These are phyloP conservation scores for Bungarus multicinctus DNA, from an alignment of 2,113 vertebrate species.

Conservation along the genomic window DNA sequence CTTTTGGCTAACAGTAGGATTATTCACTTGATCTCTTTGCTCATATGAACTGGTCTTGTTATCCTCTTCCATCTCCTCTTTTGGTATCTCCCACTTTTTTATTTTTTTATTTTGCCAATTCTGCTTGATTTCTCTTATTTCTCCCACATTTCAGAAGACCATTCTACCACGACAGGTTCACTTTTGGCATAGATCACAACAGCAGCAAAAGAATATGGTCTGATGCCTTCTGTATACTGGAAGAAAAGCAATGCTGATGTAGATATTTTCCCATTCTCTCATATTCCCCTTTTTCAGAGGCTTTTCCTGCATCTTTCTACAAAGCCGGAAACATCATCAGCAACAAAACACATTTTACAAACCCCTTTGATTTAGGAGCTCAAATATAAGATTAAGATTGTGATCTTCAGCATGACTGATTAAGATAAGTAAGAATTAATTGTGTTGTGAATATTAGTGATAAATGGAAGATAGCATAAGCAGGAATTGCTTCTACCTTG, in stretches of 20 bases:
- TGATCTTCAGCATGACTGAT: not conserved
- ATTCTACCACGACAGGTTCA: not conserved
- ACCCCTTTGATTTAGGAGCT: not conserved
- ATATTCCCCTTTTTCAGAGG: not conserved
- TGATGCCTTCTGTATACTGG: not conserved
- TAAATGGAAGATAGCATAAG: slow-evolving; percentile 33
- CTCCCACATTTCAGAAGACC: not conserved
- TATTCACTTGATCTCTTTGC: not conserved
- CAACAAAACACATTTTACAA: not conserved
- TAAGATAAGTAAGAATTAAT: not conserved
- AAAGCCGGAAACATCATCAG: not conserved
- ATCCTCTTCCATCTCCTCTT: not conserved
- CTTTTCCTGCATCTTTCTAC: not conserved
- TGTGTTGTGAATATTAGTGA: not conserved
- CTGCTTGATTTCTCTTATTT: not conserved
- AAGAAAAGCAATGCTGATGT: not conserved
- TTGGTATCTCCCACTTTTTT: not conserved
- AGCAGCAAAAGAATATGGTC: not conserved
- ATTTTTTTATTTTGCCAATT: not conserved
- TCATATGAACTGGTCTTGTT: not conserved
- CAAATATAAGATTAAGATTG: not conserved
- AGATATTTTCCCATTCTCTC: not conserved
- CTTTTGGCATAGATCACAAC: not conserved
- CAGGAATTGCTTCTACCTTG: slow-evolving; percentile 23
- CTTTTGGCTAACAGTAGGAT: not conserved